phyloP scores from a whole-genome alignment of 1,140 invertebrate genomes.

The Thrips palmi region DNA sequence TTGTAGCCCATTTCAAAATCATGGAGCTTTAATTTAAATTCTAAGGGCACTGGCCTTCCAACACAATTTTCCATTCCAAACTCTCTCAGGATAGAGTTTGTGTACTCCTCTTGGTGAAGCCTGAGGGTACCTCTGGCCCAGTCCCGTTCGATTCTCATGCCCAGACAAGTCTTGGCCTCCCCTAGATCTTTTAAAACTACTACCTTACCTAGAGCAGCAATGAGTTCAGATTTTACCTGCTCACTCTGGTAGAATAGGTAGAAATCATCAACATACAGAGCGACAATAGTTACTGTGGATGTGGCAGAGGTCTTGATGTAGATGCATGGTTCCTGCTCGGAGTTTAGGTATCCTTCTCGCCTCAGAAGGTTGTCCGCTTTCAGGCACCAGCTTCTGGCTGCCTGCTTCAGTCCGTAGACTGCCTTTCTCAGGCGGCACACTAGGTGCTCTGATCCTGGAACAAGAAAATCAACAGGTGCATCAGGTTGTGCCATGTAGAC shows the following conservation, averaged over 20 bases:
- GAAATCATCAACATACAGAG: conserved; percentile 10
- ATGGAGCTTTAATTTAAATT: conserved; percentile 6
- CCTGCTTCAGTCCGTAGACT: conserved; percentile 12
- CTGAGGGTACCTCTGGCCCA: neutral
- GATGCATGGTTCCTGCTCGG: conserved; percentile 1
- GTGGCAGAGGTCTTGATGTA: neutral
- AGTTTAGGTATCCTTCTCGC: neutral
- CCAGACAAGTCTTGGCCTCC: conserved; percentile 16
- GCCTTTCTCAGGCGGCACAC: conserved; percentile 14
- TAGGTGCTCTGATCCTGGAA: conserved; percentile 8
- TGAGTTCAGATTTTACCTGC: conserved; percentile 6
- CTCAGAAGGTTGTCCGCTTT: conserved; percentile 7
- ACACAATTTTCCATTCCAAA: conserved; percentile 10
- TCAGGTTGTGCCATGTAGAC: conserved; percentile 23
- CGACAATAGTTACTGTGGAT: neutral
- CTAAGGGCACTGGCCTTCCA: conserved; percentile 3
- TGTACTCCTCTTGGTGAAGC: conserved; percentile 9
- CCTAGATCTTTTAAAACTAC: conserved; percentile 16
- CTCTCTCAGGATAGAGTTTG: conserved; percentile 6
- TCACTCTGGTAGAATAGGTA: conserved; percentile 4
- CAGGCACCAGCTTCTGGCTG: conserved; percentile 10
- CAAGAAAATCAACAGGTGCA: no score
- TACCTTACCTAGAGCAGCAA: conserved; percentile 1
- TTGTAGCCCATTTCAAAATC: conserved; percentile 10
- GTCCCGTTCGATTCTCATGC: conserved; percentile 7